Evolutionary conservation across 2,113 vertebrate genomes (phyloP).

Genomic region (Sinocyclocheilus grahami): DNA sequence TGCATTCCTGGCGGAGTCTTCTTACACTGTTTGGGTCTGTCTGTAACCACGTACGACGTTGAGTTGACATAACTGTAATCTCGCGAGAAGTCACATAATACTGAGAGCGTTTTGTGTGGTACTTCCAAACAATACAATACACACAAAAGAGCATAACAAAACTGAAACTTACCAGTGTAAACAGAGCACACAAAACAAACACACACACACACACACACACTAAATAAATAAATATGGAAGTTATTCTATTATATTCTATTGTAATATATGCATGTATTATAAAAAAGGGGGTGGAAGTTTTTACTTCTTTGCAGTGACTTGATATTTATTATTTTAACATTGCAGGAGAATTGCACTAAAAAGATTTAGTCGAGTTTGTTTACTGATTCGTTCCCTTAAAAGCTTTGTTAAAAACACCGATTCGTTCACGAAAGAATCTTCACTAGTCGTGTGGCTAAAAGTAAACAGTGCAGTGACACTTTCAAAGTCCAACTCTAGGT

Average conservation of each 20-base stretch:
- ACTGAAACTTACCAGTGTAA: not conserved
- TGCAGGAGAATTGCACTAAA: not conserved
- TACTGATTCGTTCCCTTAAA: not conserved
- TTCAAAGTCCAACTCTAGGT: constrained; percentile 65
- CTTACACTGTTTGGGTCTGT: constrained; percentile 47
- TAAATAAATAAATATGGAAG: not conserved
- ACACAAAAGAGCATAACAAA: not conserved
- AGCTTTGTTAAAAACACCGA: not conserved
- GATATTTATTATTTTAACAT: not conserved
- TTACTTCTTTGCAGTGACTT: not conserved
- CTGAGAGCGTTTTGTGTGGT: not conserved
- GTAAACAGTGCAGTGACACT: constrained; percentile 26
- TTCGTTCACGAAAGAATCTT: constrained; percentile 29
- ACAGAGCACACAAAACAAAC: not conserved
- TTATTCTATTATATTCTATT: not conserved
- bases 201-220: not conserved
- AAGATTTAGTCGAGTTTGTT: not conserved
- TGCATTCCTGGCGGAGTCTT: constrained; percentile 39
- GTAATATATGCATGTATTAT: not conserved
- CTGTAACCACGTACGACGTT: constrained; percentile 64
- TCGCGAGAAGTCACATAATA: constrained; percentile 47
- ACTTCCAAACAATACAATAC: constrained; percentile 50
- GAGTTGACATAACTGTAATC: constrained; percentile 32
- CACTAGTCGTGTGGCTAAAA: constrained; percentile 50
- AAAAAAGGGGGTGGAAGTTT: not conserved